These are phyloP conservation scores for Acipenser oxyrinchus DNA, from an alignment of 2,797 vertebrate genomes.

Conservation along the genomic window DNA sequence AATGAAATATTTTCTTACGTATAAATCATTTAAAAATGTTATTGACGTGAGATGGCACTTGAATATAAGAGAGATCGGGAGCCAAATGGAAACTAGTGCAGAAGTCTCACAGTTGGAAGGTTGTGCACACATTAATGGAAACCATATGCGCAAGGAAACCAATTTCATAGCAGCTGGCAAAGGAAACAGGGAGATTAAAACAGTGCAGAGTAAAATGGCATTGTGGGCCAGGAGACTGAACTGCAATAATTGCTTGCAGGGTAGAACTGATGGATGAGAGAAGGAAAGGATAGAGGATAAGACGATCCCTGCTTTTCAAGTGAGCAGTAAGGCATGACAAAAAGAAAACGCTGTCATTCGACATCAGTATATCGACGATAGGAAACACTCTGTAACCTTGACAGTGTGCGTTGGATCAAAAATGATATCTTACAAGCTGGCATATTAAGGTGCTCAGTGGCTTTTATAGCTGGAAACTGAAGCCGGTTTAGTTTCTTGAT, in stretches of 20 bases:
- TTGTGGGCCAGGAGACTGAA: conserved; percentile 18
- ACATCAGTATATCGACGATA: no score
- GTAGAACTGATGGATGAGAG: not conserved
- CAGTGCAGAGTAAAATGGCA: conserved; percentile 31
- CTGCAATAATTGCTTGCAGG: not conserved
- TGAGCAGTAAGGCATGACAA: conserved; percentile 50
- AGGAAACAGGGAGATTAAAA: conserved; percentile 18
- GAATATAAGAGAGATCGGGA: not conserved
- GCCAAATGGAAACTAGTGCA: not conserved
- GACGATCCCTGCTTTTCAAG: no score
- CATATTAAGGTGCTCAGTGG: not conserved
- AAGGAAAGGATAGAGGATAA: no score
- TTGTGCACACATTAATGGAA: conserved; percentile 6
- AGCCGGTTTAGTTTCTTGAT: not conserved
- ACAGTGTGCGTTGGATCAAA: no score
- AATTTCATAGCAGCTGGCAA: conserved; percentile 9
- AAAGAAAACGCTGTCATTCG: conserved; percentile 31
- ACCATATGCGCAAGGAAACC: conserved; percentile 5
- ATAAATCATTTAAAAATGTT: not conserved
- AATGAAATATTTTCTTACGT: not conserved
- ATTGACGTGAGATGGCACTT: not conserved
- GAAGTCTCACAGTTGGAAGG: not conserved
- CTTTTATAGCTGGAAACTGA: not conserved
- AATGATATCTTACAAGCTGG: no score
- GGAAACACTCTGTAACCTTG: no score